A percentile compares a stretch with the other conserved stretches of the same genome.
phyloP scores from a whole-genome alignment of 2,797 vertebrate species.

The Acipenser ruthenus region DNA sequence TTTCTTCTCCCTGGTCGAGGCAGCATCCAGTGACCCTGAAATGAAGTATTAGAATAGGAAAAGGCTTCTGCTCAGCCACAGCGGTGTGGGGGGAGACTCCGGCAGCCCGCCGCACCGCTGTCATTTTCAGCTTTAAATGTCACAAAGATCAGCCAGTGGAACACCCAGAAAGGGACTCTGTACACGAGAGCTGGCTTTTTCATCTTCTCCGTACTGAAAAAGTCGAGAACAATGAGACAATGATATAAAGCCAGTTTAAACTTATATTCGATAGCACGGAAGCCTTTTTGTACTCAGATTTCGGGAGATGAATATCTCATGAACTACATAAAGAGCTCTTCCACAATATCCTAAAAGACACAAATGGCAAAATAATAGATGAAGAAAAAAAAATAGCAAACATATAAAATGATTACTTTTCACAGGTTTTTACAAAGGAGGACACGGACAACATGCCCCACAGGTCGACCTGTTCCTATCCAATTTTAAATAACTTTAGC shows the following conservation, averaged over 20 bases:
- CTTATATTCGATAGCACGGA: not conserved
- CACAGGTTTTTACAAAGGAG: too few relatives aligned
- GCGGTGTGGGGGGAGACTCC: not conserved
- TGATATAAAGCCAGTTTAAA: not conserved
- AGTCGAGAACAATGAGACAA: not conserved
- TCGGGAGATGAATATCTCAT: too few relatives aligned
- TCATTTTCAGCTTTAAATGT: not conserved
- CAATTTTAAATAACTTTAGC: too few relatives aligned
- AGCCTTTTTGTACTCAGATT: too few relatives aligned
- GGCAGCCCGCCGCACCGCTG: not conserved
- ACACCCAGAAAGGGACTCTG: not conserved
- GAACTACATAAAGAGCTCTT: too few relatives aligned
- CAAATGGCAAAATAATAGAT: too few relatives aligned
- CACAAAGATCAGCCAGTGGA: not conserved
- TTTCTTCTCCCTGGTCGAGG: slow-evolving; percentile 7
- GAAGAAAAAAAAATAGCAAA: too few relatives aligned
- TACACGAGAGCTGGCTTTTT: too few relatives aligned
- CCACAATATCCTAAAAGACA: too few relatives aligned
- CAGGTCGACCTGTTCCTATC: too few relatives aligned
- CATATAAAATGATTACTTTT: too few relatives aligned
- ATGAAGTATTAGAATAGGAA: slow-evolving; percentile 54
- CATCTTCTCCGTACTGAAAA: not conserved
- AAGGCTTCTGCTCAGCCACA: slow-evolving; percentile 33
- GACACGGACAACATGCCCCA: too few relatives aligned
- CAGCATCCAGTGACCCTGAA: slow-evolving; percentile 48